These are phyloP conservation scores for Zaprionus ornatus DNA, from an alignment of 1,140 invertebrate species.

Conservation along the genomic window DNA sequence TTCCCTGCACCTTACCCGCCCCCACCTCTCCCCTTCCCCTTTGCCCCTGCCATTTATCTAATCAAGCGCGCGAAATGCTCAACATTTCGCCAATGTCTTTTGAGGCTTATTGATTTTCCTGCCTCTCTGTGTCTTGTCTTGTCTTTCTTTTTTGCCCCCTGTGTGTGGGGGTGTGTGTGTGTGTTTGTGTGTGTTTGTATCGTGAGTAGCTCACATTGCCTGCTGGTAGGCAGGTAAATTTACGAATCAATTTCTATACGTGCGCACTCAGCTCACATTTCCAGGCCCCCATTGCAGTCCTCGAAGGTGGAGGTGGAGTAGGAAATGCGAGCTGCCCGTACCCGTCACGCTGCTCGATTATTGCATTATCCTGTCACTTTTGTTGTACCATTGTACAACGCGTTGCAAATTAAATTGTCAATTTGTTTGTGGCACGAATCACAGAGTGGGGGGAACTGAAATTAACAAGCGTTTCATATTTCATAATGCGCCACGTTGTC, in stretches of 20 bases:
- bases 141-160: slow-evolving; percentile 5
- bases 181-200: slow-evolving; percentile 23
- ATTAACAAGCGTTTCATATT: slow-evolving; percentile 14
- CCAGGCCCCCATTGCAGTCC: slow-evolving; percentile 1
- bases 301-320: neutral
- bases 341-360: slow-evolving; percentile 44
- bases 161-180: neutral
- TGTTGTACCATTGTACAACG: slow-evolving; percentile 35
- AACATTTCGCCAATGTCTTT: slow-evolving; percentile 39
- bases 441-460: slow-evolving; percentile 7
- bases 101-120: slow-evolving; percentile 73
- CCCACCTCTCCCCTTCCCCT: no score
- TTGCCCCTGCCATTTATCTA: slow-evolving; percentile 61
- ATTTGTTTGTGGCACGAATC: slow-evolving; percentile 56
- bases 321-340: neutral
- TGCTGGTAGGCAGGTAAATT: slow-evolving; percentile 17
- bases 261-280: slow-evolving; percentile 4
- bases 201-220: slow-evolving; percentile 2
- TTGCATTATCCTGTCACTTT: slow-evolving; percentile 74
- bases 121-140: slow-evolving; percentile 12
- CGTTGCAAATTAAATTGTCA: slow-evolving; percentile 75
- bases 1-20: neutral
- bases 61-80: slow-evolving; percentile 65
- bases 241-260: slow-evolving; percentile 39
- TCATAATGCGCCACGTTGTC: slow-evolving; percentile 6